These are phyloP conservation scores for Protonemura montana DNA, from an alignment of 2,888 invertebrate genomes.

Conservation along the genomic window DNA sequence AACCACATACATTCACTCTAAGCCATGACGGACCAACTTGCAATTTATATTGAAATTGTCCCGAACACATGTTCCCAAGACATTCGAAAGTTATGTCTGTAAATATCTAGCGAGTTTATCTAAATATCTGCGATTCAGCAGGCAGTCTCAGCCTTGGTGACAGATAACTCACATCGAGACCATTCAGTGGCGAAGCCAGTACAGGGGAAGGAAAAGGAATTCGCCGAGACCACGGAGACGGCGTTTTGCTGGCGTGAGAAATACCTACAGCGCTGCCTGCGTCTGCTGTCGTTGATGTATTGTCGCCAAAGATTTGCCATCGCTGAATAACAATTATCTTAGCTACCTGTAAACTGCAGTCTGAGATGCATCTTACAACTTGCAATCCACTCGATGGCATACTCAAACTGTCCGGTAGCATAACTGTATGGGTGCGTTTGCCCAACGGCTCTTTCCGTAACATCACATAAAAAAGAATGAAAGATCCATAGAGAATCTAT, in stretches of 20 bases:
- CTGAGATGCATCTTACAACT: conserved; percentile 15
- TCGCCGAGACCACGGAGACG: background rate
- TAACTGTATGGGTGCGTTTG: background rate
- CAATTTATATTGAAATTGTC: conserved; percentile 12
- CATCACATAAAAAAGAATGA: background rate
- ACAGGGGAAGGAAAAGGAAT: background rate
- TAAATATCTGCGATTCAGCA: background rate
- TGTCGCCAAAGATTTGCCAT: background rate
- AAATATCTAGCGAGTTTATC: background rate
- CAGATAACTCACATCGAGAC: background rate
- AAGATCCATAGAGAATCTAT: background rate
- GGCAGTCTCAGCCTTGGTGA: background rate
- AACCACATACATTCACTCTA: background rate
- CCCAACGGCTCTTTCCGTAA: background rate
- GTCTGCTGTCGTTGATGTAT: background rate
- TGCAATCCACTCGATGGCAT: background rate
- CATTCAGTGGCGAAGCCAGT: background rate
- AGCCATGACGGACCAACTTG: background rate
- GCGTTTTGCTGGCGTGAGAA: conserved; percentile 9
- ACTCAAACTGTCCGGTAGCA: background rate
- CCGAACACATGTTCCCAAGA: background rate
- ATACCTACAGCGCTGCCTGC: background rate
- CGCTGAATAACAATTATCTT: conserved; percentile 1
- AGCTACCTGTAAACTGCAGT: conserved; percentile 7
- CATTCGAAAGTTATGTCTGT: background rate